Conservation (phyloP, 53 echinoderm and acorn worm genomes). For the Pentamera pediparva region DNA sequence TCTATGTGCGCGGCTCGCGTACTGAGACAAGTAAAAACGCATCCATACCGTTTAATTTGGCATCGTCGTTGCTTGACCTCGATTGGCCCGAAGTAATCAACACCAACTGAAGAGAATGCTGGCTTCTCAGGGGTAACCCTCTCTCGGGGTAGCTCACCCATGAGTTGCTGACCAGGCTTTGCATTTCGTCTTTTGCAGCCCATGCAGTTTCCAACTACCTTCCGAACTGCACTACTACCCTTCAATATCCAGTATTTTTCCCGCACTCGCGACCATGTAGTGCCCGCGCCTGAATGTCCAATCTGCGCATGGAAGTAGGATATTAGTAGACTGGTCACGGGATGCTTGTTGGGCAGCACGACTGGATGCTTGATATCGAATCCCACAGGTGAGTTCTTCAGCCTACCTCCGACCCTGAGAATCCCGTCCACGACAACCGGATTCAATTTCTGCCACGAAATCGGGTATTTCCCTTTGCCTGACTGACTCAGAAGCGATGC, state of each 20-base stretch:
- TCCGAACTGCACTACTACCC: conserved; percentile 28
- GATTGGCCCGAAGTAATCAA: conserved; percentile 14
- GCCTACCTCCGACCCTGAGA: conserved; percentile 43
- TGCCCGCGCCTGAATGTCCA: conserved; percentile 45
- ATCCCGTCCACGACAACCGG: conserved; percentile 23
- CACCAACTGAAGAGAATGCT: not conserved
- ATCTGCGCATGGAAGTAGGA: conserved; percentile 8
- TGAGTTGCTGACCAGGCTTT: conserved; percentile 6
- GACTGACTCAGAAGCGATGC: not conserved
- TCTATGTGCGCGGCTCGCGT: not conserved
- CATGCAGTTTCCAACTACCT: conserved; percentile 39
- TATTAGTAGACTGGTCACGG: conserved; percentile 3
- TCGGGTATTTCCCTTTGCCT: no score
- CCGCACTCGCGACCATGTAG: conserved; percentile 34
- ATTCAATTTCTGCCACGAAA: no score
- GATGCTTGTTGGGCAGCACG: conserved; percentile 45
- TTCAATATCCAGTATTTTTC: conserved; percentile 45
- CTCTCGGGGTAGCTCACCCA: conserved; percentile 44
- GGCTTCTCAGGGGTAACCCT: conserved; percentile 35
- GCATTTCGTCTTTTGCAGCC: conserved; percentile 34
- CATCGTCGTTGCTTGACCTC: not conserved
- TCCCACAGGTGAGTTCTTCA: conserved; percentile 18
- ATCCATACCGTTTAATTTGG: not conserved
- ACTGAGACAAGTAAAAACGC: not conserved
- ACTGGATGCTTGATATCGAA: conserved; percentile 38